phyloP scores from a whole-genome alignment of 1,140 invertebrate genomes.

The Lucilia sericata region DNA sequence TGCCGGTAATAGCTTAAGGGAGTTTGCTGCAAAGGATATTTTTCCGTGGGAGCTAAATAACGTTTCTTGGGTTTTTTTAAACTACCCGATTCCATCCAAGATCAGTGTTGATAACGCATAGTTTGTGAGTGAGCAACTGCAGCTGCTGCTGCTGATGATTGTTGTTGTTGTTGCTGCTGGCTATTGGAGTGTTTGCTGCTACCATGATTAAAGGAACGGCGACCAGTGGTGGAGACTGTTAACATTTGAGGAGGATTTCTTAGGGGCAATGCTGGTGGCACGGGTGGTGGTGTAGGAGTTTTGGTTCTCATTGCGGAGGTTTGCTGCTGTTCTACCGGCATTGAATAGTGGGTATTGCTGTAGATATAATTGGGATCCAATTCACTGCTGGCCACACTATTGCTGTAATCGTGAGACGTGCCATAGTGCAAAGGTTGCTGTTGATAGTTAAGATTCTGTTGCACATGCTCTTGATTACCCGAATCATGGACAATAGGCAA shows the following conservation, averaged over 20 bases:
- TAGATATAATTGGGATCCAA: slow-evolving; percentile 65
- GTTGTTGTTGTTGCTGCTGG: slow-evolving; percentile 53
- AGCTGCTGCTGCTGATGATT: slow-evolving; percentile 47
- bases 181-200: slow-evolving; percentile 50
- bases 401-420: slow-evolving; percentile 43
- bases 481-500: slow-evolving; percentile 61
- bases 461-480: slow-evolving; percentile 52
- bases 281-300: slow-evolving; percentile 63
- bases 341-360: slow-evolving; percentile 63
- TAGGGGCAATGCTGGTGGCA: slow-evolving; percentile 64
- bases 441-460: slow-evolving; percentile 44
- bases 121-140: background rate
- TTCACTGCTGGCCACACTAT: slow-evolving; percentile 54
- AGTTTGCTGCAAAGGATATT: background rate
- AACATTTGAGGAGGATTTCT: slow-evolving; percentile 57
- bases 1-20: slow-evolving; percentile 55
- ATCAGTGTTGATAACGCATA: slow-evolving; percentile 55
- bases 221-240: slow-evolving; percentile 58
- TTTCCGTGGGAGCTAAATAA: background rate
- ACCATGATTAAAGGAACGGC: slow-evolving; percentile 54
- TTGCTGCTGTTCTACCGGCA: slow-evolving; percentile 63
- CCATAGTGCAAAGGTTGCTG: slow-evolving; percentile 51
- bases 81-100: slow-evolving; percentile 46
- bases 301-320: slow-evolving; percentile 47
- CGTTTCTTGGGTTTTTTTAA: background rate